Evolutionary conservation across 1,140 invertebrate species (phyloP).

Genomic region (Centruroides vittatus): DNA sequence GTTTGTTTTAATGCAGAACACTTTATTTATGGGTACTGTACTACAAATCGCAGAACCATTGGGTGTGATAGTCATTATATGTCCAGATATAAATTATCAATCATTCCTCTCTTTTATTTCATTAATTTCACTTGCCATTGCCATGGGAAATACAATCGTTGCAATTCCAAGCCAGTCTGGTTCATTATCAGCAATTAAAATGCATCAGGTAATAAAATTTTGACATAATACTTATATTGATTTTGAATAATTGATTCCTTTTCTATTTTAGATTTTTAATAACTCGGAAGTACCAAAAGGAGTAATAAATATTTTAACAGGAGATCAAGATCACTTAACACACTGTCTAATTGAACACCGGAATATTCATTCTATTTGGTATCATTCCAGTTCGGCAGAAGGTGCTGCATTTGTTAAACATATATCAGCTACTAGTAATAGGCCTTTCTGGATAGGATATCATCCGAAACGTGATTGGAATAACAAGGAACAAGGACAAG

Average conservation of each 20-base stretch:
- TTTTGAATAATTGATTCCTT: not conserved
- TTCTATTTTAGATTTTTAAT: conserved; percentile 31
- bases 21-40: conserved; percentile 32
- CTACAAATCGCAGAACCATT: conserved; percentile 32
- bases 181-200: conserved; percentile 30
- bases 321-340: conserved; percentile 29
- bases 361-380: too few relatives aligned
- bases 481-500: too few relatives aligned
- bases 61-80: conserved; percentile 36
- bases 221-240: not conserved
- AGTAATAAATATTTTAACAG: conserved; percentile 37
- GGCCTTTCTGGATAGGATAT: too few relatives aligned
- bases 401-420: too few relatives aligned
- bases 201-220: conserved; percentile 31
- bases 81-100: conserved; percentile 26
- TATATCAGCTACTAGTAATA: too few relatives aligned
- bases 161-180: conserved; percentile 32
- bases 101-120: conserved; percentile 35
- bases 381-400: too few relatives aligned
- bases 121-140: conserved; percentile 32
- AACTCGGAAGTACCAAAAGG: conserved; percentile 37
- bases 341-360: too few relatives aligned
- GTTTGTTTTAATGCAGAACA: conserved; percentile 26
- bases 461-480: too few relatives aligned
- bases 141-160: conserved; percentile 33